Conservation (phyloP, 2,888 invertebrate species). For the Allacma fusca region DNA sequence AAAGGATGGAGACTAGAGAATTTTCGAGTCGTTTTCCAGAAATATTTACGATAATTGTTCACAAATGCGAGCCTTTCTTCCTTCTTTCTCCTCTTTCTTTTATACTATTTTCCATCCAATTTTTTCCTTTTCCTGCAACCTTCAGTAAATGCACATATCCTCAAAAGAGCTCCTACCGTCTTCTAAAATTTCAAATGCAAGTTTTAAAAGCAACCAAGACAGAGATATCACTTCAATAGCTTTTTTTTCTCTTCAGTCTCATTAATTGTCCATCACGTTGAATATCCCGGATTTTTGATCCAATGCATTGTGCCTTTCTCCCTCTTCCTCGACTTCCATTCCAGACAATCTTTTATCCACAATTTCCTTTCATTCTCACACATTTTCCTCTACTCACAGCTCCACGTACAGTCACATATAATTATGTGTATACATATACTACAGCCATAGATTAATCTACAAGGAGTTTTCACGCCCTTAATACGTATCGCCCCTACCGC, state of each 20-base stretch:
- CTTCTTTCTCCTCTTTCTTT: slow-evolving; percentile 44
- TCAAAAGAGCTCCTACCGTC: background rate
- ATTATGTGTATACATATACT: too few species aligned
- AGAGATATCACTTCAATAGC: slow-evolving; percentile 10
- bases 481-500: too few species aligned
- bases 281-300: slow-evolving; percentile 24
- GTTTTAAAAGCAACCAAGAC: background rate
- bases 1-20: slow-evolving; percentile 18
- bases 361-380: slow-evolving; percentile 20
- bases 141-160: background rate
- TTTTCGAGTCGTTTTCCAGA: slow-evolving; percentile 39
- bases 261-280: slow-evolving; percentile 15
- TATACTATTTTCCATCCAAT: slow-evolving; percentile 19
- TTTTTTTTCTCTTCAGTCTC: slow-evolving; percentile 19
- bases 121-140: background rate
- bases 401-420: too few species aligned
- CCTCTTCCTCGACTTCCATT: background rate
- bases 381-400: background rate
- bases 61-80: slow-evolving; percentile 55
- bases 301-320: background rate
- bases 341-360: slow-evolving; percentile 12
- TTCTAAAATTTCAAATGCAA: background rate
- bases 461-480: too few species aligned
- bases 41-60: slow-evolving; percentile 62
- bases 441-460: too few species aligned